These are phyloP conservation scores for Podarcis raffonei DNA, from an alignment of 2,113 vertebrate species.

Conservation along the genomic window DNA sequence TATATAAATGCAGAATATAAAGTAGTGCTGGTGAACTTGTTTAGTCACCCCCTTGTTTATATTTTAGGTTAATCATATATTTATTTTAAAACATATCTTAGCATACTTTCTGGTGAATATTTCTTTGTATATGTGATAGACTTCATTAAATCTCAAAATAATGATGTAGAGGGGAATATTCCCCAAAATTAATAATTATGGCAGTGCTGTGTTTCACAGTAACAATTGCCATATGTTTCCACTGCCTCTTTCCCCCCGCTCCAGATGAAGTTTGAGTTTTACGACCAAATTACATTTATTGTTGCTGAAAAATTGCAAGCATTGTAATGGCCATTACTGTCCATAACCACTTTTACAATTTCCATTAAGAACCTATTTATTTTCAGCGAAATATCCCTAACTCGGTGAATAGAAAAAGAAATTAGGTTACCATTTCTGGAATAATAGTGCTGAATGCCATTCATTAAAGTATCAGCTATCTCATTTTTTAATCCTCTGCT, in stretches of 20 bases:
- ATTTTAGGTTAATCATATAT: neutral
- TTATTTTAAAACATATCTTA: slow-evolving; percentile 10
- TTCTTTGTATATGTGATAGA: neutral
- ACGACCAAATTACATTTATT: slow-evolving; percentile 23
- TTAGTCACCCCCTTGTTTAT: neutral
- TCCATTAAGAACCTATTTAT: slow-evolving; percentile 31
- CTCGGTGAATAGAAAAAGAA: slow-evolving; percentile 24
- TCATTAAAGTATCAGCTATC: slow-evolving; percentile 23
- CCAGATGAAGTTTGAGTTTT: slow-evolving; percentile 1
- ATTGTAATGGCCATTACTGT: slow-evolving; percentile 14
- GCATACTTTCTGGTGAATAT: neutral
- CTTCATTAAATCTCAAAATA: neutral
- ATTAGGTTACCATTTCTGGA: slow-evolving; percentile 32
- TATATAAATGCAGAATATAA: neutral
- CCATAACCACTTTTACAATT: slow-evolving; percentile 20
- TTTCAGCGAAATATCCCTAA: slow-evolving; percentile 25
- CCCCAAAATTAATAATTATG: neutral
- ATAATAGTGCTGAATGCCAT: slow-evolving; percentile 15
- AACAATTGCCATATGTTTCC: neutral
- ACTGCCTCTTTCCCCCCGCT: neutral
- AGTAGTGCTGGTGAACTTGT: neutral
- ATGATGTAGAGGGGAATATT: neutral
- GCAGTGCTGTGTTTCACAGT: neutral
- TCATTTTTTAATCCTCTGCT: slow-evolving; percentile 15
- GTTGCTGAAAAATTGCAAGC: slow-evolving; percentile 23